Conservation (phyloP, 2,797 vertebrate species). For the Cynopterus sphinx region DNA sequence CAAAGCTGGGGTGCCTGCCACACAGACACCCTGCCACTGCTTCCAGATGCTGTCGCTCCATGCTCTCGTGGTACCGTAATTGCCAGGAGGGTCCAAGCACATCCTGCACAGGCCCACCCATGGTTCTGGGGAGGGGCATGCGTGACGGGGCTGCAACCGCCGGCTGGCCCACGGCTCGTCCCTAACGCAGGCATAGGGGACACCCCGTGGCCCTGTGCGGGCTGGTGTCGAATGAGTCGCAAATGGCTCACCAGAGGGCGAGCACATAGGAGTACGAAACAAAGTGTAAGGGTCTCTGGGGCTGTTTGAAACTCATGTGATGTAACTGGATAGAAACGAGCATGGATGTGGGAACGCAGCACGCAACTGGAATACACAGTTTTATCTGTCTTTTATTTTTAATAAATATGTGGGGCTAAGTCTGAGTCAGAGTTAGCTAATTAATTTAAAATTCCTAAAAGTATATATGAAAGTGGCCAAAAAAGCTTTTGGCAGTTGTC, state of each 20-base stretch:
- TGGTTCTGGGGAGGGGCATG: neutral
- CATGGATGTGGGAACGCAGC: too few relatives aligned
- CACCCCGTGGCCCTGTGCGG: neutral
- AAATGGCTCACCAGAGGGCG: neutral
- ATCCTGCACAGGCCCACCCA: neutral
- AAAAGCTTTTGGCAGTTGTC: neutral
- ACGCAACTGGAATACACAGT: neutral
- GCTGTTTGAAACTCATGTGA: neutral
- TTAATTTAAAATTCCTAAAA: neutral
- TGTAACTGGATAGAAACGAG: neutral
- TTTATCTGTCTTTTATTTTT: neutral
- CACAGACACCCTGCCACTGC: neutral
- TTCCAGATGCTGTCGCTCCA: accelerated
- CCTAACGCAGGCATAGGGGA: neutral
- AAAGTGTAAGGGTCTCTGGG: neutral
- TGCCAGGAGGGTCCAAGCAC: neutral
- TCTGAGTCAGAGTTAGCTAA: neutral
- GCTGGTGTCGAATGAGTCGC: neutral
- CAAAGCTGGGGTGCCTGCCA: neutral
- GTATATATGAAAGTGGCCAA: neutral
- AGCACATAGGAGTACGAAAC: neutral
- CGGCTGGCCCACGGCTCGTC: neutral
- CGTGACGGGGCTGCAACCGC: accelerated
- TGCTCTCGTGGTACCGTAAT: neutral
- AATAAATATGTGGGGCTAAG: neutral